Evolutionary conservation across 2,888 invertebrate species (phyloP), one percentile per base, ranked within the genome.

Genomic region (Tuberolachnus salignus): DNA sequence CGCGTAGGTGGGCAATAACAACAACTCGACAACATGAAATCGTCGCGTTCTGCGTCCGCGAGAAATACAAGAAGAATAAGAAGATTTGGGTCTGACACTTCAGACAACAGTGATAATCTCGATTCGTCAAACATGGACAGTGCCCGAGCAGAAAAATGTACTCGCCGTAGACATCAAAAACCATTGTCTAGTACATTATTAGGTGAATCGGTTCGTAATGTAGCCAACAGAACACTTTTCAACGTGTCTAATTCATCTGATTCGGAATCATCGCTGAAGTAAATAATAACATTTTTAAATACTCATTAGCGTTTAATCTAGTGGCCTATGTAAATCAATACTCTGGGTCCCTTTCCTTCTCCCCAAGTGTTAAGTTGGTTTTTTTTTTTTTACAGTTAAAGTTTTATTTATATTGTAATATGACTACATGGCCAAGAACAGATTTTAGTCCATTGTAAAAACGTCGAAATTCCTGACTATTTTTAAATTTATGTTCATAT

Each of bases 81-180:
- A 51, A 49, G 49, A 69, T 34, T 69, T 59, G 49, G 57, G 3
- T 57, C 46, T 1, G 67, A 57, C 1, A 69, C 78, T 8, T 69
- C 78, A 1, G 69, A 78, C 3, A 69, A 78, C 42, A 61, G 23
- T 8, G 63, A 61, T 10, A n/a, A 19, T 34, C n/a, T 0, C 13
- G 55, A n/a, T 3, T 53, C 23, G 1, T 59, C 75, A 46, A 19
- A 42, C 0, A 51, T 59, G 59, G 78, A 78, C n/a, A 78, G 78
- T 61, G 59, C 78, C 51, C 66, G 49, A 51, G 78, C 78, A 4
- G 78, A 78, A n/a, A 67, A 67, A 23, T 78, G 69, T 23, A 59
- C 78, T 51, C 59, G 21, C 0, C 75, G 69, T 42, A 59, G 34
- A 21, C 49, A 8, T 2, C 16, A 11, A 34, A 34, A 34, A 53